These are phyloP conservation scores for Nowickia ferox DNA, from an alignment of 2,888 invertebrate species.

Conservation along the genomic window DNA sequence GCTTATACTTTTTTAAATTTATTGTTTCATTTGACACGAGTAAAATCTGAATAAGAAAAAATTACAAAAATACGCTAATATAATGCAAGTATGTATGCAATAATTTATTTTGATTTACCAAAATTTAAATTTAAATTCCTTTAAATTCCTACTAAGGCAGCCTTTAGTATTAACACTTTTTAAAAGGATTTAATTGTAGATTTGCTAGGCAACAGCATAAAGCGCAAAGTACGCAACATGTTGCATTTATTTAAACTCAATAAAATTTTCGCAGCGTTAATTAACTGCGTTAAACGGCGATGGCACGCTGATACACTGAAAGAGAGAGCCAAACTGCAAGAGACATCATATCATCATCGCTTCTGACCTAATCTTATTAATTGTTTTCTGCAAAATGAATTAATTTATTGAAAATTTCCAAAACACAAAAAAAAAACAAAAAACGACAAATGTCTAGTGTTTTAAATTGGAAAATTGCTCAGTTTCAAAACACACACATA, in stretches of 20 bases:
- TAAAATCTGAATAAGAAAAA: too few relatives aligned
- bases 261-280: constrained; percentile 52
- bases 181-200: constrained; percentile 47
- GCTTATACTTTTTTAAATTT: too few relatives aligned
- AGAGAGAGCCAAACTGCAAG: constrained; percentile 6
- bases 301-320: constrained; percentile 16
- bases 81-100: too few relatives aligned
- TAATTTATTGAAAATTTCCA: constrained; percentile 63
- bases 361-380: constrained; percentile 71
- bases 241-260: constrained; percentile 67
- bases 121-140: background rate
- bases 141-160: constrained; percentile 9
- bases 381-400: constrained; percentile 68
- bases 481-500: constrained; percentile 7
- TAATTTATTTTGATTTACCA: background rate
- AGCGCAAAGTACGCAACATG: constrained; percentile 57
- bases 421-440: constrained; percentile 26
- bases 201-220: constrained; percentile 9
- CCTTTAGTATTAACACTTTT: constrained; percentile 30
- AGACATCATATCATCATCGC: constrained; percentile 15
- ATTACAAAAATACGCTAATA: too few relatives aligned
- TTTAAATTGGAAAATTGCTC: constrained; percentile 23
- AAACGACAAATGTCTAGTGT: constrained; percentile 28
- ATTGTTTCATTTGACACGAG: too few relatives aligned
- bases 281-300: constrained; percentile 27